Evolutionary conservation across 2,113 vertebrate species (phyloP).

Genomic region (crab-eating macaque (Macaca fascicularis)): DNA sequence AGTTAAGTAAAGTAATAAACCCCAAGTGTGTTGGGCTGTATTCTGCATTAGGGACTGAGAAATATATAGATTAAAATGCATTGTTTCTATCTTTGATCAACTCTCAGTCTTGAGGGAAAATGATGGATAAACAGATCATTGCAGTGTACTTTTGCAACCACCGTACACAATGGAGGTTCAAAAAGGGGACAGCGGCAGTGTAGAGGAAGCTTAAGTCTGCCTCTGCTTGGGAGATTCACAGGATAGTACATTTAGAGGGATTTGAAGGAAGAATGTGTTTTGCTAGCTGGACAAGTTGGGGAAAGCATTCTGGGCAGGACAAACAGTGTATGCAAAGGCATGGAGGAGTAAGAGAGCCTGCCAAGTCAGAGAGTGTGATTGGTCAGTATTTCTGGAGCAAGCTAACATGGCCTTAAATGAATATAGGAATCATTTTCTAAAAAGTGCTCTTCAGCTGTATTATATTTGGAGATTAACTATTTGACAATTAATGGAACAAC

Average conservation of each 20-base stretch:
- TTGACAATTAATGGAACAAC: neutral
- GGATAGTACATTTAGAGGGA: neutral
- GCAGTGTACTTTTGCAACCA: neutral
- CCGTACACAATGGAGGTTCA: neutral
- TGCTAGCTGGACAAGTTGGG: neutral
- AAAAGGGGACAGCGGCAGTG: neutral
- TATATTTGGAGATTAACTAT: neutral
- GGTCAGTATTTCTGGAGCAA: constrained; percentile 16
- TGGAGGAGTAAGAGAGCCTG: neutral
- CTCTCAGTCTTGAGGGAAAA: neutral
- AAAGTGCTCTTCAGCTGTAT: neutral
- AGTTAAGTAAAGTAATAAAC: neutral
- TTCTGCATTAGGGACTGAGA: neutral
- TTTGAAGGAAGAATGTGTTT: neutral
- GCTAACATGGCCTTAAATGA: constrained; percentile 1
- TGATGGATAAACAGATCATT: neutral
- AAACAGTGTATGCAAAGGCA: neutral
- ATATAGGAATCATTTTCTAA: neutral
- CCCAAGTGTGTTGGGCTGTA: neutral
- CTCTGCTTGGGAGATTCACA: neutral
- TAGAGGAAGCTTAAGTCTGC: neutral
- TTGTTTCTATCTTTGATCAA: neutral
- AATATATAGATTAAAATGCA: neutral
- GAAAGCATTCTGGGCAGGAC: neutral
- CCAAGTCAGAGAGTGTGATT: neutral